Conservation (phyloP, 2,888 invertebrate genomes). For the Xylophagus ater region DNA sequence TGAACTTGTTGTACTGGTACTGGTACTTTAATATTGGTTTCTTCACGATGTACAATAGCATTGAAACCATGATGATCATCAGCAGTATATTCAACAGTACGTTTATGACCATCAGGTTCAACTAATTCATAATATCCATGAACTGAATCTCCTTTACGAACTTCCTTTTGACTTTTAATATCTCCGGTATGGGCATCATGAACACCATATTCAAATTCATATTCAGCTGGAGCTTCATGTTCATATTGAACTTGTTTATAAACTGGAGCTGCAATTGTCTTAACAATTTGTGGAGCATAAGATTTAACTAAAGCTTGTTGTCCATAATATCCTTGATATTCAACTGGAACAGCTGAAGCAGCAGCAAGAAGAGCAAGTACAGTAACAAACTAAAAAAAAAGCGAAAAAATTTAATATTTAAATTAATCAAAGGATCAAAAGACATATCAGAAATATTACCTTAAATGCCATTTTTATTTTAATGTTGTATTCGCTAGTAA, state of each 20-base stretch:
- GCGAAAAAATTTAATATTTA: not conserved
- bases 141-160: conserved; percentile 43
- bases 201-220: conserved; percentile 42
- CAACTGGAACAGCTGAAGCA: conserved; percentile 7
- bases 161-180: conserved; percentile 42
- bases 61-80: conserved; percentile 46
- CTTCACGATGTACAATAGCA: conserved; percentile 44
- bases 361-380: not conserved
- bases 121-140: conserved; percentile 44
- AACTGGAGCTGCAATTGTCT: conserved; percentile 12
- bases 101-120: conserved; percentile 44
- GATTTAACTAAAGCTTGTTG: conserved; percentile 26
- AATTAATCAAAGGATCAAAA: not conserved
- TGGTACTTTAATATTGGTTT: conserved; percentile 36
- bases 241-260: conserved; percentile 23
- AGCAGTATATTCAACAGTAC: conserved; percentile 45
- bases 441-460: conserved; percentile 5
- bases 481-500: too few species aligned
- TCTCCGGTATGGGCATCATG: conserved; percentile 44
- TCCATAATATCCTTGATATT: not conserved
- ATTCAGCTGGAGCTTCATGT: conserved; percentile 38
- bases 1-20: conserved; percentile 35
- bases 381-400: conserved; percentile 1
- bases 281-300: conserved; percentile 14
- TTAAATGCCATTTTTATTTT: conserved; percentile 10